These are phyloP conservation scores for Coptotermes formosanus DNA, from an alignment of 1,140 invertebrate species.

Conservation along the genomic window DNA sequence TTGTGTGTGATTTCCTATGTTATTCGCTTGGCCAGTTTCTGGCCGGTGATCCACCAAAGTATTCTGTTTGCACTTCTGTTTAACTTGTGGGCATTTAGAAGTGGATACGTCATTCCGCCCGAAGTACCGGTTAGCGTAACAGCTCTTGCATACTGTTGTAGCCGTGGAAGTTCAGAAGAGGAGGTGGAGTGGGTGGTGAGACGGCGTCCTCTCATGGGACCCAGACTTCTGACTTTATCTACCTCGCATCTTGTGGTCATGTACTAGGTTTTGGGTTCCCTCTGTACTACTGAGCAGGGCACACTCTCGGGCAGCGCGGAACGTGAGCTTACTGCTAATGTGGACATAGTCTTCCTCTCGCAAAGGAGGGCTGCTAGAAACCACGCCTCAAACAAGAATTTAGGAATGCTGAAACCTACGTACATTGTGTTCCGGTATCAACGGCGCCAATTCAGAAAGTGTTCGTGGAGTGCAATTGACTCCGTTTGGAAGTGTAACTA, in stretches of 20 bases:
- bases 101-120: not conserved
- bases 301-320: not conserved
- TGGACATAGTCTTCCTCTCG: not conserved
- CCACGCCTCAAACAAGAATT: not conserved
- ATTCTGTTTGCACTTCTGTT: not conserved
- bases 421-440: not conserved
- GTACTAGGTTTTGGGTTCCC: not conserved
- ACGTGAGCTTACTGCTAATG: not conserved
- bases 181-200: not conserved
- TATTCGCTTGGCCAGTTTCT: not conserved
- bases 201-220: not conserved
- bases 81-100: not conserved
- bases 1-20: not conserved
- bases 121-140: not conserved
- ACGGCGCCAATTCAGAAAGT: not conserved
- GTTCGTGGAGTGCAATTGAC: not conserved
- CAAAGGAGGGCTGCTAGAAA: not conserved
- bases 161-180: not conserved
- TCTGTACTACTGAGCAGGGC: not conserved
- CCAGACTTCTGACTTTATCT: not conserved
- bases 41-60: not conserved
- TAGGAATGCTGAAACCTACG: not conserved
- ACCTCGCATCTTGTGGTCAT: not conserved
- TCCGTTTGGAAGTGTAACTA: not conserved
- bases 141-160: not conserved